Evolutionary conservation across 2,888 invertebrate species (phyloP).

Genomic region (Didymodactylos carnosus): DNA sequence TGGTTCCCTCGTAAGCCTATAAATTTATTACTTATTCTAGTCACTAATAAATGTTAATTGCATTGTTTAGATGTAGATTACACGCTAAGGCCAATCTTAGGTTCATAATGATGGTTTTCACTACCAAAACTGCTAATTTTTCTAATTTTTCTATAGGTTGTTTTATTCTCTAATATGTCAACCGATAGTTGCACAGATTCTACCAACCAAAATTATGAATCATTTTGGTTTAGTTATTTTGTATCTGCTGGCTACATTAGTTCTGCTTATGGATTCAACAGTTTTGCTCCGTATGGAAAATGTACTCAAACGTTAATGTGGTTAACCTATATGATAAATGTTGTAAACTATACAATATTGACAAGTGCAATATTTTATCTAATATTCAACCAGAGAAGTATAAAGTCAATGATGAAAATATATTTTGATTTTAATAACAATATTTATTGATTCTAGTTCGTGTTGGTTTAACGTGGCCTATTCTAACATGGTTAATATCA

Average conservation of each 20-base stretch:
- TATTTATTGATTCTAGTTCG: background rate
- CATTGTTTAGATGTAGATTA: no score
- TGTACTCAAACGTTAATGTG: background rate
- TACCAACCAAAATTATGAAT: background rate
- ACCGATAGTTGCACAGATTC: background rate
- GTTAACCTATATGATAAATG: background rate
- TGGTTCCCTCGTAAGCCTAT: no score
- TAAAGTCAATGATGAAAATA: background rate
- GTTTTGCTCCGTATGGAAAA: background rate
- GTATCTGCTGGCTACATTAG: background rate
- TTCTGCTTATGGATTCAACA: background rate
- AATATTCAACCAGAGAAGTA: background rate
- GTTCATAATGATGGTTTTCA: no score
- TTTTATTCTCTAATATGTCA: no score
- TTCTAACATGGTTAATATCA: background rate
- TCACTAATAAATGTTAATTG: no score
- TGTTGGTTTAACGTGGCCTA: background rate
- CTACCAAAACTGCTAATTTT: no score
- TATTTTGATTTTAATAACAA: background rate
- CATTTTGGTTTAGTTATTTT: background rate
- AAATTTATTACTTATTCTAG: no score
- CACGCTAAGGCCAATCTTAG: no score
- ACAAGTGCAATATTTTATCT: background rate
- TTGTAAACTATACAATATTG: background rate
- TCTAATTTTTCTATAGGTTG: no score